Evolutionary conservation across 2,888 invertebrate species (phyloP), one percentile per base, ranked within the genome.

Genomic region (Rhorus exstirpatorius): DNA sequence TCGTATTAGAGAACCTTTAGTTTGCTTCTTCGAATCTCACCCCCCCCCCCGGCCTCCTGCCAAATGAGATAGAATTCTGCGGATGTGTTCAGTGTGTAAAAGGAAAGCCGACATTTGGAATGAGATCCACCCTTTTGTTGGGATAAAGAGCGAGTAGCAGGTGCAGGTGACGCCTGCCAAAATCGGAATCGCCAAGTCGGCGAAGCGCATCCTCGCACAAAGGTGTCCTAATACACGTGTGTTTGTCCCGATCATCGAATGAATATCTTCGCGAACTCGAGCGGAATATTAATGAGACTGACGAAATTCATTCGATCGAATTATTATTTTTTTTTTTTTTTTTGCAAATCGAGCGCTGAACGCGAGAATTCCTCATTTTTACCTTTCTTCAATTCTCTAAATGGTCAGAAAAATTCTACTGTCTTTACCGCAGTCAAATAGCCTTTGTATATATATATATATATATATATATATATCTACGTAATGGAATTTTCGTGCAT

Each of bases 81-180:
- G 12, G 53, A 58, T 53, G 55, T 8, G 17, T 46, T 26, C 26
- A 24, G 31, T 4, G 51, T 51, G 46, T 67, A 49, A 81, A 78
- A 72, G 77, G 38, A 58, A 81, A 78, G 81, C 81, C 78, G 81
- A 78, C 78, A 4, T 7, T 41, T 10, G 26, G 38, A 60, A 72
- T 41, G 74, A 72, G 72, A 49, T 24, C 58, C 21, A 41, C 24
- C 70, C 49, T 58, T 58, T 71, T 71, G 41, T 19, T 41, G 35
- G 74, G 26, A 65, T 24, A 44, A 24, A 72, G 35, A 71, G 60
- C 10, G 44, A 21, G 19, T 21, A 60, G 77, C 81, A 81, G 81
- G 81, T 78, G 81, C 68, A 17, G 17, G 55, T 74, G 81, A 81
- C 78, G 78, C 68, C 74, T 81, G 81, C 72, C 81, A 81, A 81